A percentile compares a stretch with the other conserved stretches of the same genome.
phyloP scores from a whole-genome alignment of 2,888 invertebrate genomes.

The Tolmerus cingulatus region DNA sequence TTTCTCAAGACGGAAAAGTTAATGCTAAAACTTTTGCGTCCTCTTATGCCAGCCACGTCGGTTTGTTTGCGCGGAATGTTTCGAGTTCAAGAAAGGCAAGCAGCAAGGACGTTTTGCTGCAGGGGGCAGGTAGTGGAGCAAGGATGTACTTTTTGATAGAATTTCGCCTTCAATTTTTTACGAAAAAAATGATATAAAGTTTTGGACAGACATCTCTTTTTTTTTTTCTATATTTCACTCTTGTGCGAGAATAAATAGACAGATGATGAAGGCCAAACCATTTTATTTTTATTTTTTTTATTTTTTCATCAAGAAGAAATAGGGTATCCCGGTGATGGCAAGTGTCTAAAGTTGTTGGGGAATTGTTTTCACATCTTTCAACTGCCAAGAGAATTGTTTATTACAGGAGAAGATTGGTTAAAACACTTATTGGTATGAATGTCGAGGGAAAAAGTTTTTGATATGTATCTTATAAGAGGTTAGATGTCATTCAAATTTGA shows the following conservation, averaged over 20 bases:
- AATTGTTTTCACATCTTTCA: neutral
- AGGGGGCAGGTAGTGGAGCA: neutral
- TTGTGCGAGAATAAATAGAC: neutral
- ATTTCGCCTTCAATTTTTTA: slow-evolving; percentile 23
- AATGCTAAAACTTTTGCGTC: slow-evolving; percentile 36
- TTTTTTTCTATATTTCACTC: neutral
- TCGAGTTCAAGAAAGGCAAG: neutral
- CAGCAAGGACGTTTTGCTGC: neutral
- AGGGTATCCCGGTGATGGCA: neutral
- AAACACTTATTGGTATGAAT: neutral
- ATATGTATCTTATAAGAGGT: neutral
- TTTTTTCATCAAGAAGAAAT: neutral
- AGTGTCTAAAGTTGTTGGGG: neutral
- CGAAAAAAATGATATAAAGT: slow-evolving; percentile 19
- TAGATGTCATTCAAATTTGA: neutral
- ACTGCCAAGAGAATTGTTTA: neutral
- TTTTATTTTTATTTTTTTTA: neutral
- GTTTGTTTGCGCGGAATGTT: neutral
- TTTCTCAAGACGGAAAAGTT: slow-evolving; percentile 16
- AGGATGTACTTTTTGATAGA: neutral
- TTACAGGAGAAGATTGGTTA: neutral
- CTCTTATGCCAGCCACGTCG: slow-evolving; percentile 6
- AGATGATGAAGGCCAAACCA: neutral
- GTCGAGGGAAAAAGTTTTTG: neutral
- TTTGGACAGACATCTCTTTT: neutral